phyloP scores from a whole-genome alignment of 2,888 invertebrate species.

The Eutolmus rufibarbis region DNA sequence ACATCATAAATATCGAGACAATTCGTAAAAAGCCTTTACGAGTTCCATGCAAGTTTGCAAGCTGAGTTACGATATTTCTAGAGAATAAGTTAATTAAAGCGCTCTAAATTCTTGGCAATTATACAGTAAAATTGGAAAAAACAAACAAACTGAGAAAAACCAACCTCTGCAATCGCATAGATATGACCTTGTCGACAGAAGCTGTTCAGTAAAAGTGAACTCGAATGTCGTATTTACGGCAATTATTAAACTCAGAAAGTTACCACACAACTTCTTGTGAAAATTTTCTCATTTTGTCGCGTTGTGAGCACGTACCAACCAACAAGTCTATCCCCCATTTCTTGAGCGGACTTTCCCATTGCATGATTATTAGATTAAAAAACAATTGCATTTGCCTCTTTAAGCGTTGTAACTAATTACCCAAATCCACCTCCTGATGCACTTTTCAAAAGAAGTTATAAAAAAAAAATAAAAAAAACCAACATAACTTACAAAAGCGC shows the following conservation, averaged over 20 bases:
- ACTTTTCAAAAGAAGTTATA: background rate
- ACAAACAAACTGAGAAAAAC: background rate
- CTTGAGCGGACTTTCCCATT: conserved; percentile 3
- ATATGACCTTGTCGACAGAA: background rate
- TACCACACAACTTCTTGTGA: background rate
- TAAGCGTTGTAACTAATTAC: conserved; percentile 5
- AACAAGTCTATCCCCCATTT: background rate
- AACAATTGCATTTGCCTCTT: background rate
- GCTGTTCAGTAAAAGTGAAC: background rate
- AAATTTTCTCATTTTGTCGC: background rate
- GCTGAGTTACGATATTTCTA: background rate
- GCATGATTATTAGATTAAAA: background rate
- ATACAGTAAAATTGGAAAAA: background rate
- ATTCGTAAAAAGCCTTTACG: background rate
- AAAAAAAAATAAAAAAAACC: background rate
- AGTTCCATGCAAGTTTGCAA: background rate
- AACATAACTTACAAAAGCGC: background rate
- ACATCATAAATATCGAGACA: background rate
- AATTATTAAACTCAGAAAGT: background rate
- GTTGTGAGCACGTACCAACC: background rate
- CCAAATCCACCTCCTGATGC: background rate
- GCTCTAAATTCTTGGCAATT: background rate
- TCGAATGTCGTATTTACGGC: background rate
- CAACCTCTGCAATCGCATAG: background rate
- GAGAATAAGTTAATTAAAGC: background rate